Evolutionary conservation across 2,888 invertebrate genomes (phyloP).

Genomic region (Agonopterix alstromeriana): DNA sequence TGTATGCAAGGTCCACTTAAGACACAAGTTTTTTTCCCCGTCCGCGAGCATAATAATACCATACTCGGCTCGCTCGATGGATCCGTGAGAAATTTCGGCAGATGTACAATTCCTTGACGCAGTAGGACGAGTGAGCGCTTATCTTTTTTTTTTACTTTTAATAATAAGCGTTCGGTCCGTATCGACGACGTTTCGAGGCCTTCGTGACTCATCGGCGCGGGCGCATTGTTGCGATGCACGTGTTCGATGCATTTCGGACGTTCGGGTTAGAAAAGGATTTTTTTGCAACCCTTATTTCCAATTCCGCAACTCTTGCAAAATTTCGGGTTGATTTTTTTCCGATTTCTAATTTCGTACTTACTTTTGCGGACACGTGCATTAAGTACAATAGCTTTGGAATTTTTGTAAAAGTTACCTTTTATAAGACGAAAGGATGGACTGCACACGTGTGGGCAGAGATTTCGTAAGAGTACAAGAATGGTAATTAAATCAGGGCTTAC

Average conservation of each 20-base stretch:
- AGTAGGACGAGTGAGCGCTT: constrained; percentile 68
- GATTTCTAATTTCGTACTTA: constrained; percentile 33
- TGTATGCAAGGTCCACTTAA: constrained; percentile 13
- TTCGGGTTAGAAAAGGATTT: constrained; percentile 70
- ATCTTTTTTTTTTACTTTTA: constrained; percentile 52
- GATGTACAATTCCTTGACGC: constrained; percentile 76
- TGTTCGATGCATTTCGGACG: constrained; percentile 54
- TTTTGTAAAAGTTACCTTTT: constrained; percentile 9
- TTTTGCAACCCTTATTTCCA: constrained; percentile 71
- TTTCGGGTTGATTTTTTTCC: constrained; percentile 66
- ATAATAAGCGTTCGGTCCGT: constrained; percentile 62
- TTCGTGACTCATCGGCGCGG: constrained; percentile 65
- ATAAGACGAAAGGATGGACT: constrained; percentile 8
- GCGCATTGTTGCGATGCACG: constrained; percentile 65
- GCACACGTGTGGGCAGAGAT: constrained; percentile 10
- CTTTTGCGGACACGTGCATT: constrained; percentile 33
- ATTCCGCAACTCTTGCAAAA: constrained; percentile 75
- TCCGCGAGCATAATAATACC: constrained; percentile 64
- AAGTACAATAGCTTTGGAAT: constrained; percentile 29
- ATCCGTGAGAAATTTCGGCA: constrained; percentile 77
- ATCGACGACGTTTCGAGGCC: constrained; percentile 47
- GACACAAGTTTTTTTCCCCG: constrained; percentile 6
- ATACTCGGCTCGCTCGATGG: constrained; percentile 44
- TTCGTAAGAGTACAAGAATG: constrained; percentile 18
- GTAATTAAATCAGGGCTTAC: constrained; percentile 21